Conservation (phyloP, 2,888 invertebrate species). For the Ochropleura leucogaster region DNA sequence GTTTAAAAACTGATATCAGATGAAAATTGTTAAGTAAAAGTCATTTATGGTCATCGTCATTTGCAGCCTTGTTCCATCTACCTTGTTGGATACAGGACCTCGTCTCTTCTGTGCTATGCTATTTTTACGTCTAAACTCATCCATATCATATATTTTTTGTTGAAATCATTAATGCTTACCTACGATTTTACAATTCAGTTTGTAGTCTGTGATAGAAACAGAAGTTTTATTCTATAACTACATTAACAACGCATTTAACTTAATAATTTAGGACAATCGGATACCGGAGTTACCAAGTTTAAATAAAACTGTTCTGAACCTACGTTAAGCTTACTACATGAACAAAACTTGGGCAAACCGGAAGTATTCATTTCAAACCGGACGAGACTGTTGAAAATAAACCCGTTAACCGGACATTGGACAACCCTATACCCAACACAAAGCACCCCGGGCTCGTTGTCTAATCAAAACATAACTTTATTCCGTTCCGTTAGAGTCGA, state of each 20-base stretch:
- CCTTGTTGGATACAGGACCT: background rate
- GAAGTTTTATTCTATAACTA: background rate
- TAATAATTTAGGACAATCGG: background rate
- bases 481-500: slow-evolving; percentile 36
- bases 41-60: background rate
- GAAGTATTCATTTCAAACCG: slow-evolving; percentile 21
- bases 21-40: background rate
- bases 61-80: background rate
- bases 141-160: background rate
- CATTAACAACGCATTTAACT: background rate
- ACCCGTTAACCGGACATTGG: slow-evolving; percentile 16
- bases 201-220: background rate
- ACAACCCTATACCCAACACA: slow-evolving; percentile 42
- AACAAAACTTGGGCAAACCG: slow-evolving; percentile 3
- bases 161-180: background rate
- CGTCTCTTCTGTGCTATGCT: background rate
- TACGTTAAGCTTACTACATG: background rate
- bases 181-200: background rate
- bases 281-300: background rate
- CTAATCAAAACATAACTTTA: slow-evolving; percentile 53
- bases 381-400: slow-evolving; percentile 29
- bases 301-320: background rate
- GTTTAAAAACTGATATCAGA: background rate
- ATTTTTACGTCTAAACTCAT: background rate
- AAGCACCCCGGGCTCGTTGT: slow-evolving; percentile 14